These are phyloP conservation scores for Melipona bicolor DNA, from an alignment of 2,888 invertebrate species.

Conservation along the genomic window DNA sequence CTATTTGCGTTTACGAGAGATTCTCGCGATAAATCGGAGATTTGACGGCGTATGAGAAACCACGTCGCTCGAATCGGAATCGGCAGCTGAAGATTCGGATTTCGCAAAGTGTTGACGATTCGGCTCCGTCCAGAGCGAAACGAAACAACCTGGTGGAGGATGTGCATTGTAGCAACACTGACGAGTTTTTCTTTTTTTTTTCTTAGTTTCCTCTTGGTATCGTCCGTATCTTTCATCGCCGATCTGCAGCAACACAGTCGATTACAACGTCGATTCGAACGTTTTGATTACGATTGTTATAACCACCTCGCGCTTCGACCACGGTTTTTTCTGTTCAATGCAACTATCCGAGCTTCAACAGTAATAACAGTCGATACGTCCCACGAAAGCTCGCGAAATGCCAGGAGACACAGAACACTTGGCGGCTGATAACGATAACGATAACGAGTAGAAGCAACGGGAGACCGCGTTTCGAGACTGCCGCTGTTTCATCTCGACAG, in stretches of 20 bases:
- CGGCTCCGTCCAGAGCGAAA: conserved; percentile 1
- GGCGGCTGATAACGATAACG: conserved; percentile 12
- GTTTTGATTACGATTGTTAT: conserved; percentile 2
- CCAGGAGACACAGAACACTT: conserved; percentile 24
- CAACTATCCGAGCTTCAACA: not conserved
- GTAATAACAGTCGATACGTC: conserved; percentile 58
- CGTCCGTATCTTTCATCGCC: not conserved
- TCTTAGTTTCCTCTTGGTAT: not conserved
- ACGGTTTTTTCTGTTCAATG: too few species aligned
- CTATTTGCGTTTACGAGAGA: not conserved
- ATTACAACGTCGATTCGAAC: conserved; percentile 49
- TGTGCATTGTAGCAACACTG: not conserved
- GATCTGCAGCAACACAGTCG: conserved; percentile 15
- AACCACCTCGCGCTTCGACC: too few species aligned
- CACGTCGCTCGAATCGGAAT: not conserved
- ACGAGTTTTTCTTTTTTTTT: not conserved
- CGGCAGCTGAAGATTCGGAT: not conserved
- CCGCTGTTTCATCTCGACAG: not conserved
- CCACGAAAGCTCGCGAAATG: conserved; percentile 34
- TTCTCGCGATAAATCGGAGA: not conserved
- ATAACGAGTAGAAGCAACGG: conserved; percentile 11
- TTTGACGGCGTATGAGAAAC: not conserved
- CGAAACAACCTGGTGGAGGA: not conserved
- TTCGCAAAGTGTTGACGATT: not conserved
- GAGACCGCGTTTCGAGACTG: not conserved